Base-by-base conservation (phyloP, 2,113 vertebrate genomes). In the Gallinago jamesoni region DNA sequence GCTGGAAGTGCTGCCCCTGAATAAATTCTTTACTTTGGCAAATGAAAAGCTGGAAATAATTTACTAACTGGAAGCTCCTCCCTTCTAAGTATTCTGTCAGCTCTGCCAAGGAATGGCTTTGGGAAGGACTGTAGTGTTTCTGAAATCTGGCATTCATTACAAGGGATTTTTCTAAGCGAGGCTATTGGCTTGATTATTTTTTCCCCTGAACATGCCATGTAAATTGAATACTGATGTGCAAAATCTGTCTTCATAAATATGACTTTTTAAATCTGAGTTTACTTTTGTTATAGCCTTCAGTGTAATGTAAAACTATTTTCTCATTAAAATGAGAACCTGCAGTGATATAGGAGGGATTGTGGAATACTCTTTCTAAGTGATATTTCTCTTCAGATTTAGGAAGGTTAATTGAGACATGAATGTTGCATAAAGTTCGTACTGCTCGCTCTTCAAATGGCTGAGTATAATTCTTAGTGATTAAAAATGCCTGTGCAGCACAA, bases 131-230 rank as follows among this genome's bases (percentile, higher is more conserved):
- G 84, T 23, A 91, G 77, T 25, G 55, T 94, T 95, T 95, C 94
- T 93, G 14, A 91, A 97, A 93, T 95, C 96, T 97, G 96, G 96
- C 94, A 91, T 95, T 96, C 91, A 95, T 97, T 97, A 96, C 79
- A 72, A 96, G 90, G 68, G 87, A 90, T 89, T 95, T 95, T 97
- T 95, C 87, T 84, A 78, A 90, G 87, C 20, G 0, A 43, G 55
- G 85, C 92, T 97, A 91, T 82, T 95, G 86, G 69, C 87, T 91
- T 93, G 92, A 95, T 94, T 95, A 81, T 86, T 96, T 96, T 97
- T 97, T 93, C 73, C 87, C 76, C 87, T 82, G 93, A 93, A 97
- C 87, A 89, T 94, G 90, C 97, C 93, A 94, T 97, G 43, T 92
- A 94, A 96, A 96, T 95, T 96, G 95, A 93, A 96, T 73, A 94